Percentiles rank a stretch among this genome's conserved stretches.
These are phyloP conservation scores for Amblyjoppa fuscipennis DNA, from an alignment of 2,888 invertebrate species.

Conservation along the genomic window DNA sequence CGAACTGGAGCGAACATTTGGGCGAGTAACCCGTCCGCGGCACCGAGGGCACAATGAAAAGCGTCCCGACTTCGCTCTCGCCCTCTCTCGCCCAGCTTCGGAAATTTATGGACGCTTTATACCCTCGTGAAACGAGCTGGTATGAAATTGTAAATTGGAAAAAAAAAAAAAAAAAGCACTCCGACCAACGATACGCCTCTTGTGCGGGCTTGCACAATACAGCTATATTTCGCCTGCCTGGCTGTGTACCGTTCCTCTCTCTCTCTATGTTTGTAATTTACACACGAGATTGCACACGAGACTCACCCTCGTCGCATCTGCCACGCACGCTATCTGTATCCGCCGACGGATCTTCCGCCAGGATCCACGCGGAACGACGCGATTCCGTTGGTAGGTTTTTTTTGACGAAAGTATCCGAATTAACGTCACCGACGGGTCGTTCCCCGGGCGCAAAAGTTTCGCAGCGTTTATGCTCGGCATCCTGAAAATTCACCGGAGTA, in stretches of 20 bases:
- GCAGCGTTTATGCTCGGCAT: slow-evolving; percentile 6
- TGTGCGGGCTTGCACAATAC: neutral
- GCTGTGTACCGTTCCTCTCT: neutral
- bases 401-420: slow-evolving; percentile 42
- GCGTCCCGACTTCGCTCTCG: neutral
- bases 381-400: slow-evolving; percentile 36
- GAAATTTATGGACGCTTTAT: slow-evolving; percentile 73
- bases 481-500: neutral
- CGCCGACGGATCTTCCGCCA: neutral
- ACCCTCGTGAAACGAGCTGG: slow-evolving; percentile 69
- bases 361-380: slow-evolving; percentile 30
- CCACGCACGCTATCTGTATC: slow-evolving; percentile 6
- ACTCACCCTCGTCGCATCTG: slow-evolving; percentile 36
- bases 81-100: neutral
- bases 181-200: slow-evolving; percentile 47
- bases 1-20: slow-evolving; percentile 39
- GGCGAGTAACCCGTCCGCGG: neutral
- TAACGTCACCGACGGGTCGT: neutral
- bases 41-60: slow-evolving; percentile 23
- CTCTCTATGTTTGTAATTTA: slow-evolving; percentile 41
- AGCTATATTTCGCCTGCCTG: slow-evolving; percentile 9
- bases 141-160: slow-evolving; percentile 74
- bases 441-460: slow-evolving; percentile 5
- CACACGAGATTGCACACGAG: slow-evolving; percentile 48
- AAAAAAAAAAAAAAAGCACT: slow-evolving; percentile 58